Percentiles rank a stretch among this genome's conserved stretches.
Conservation (phyloP, 1,140 invertebrate species). For the Patella vulgata region DNA sequence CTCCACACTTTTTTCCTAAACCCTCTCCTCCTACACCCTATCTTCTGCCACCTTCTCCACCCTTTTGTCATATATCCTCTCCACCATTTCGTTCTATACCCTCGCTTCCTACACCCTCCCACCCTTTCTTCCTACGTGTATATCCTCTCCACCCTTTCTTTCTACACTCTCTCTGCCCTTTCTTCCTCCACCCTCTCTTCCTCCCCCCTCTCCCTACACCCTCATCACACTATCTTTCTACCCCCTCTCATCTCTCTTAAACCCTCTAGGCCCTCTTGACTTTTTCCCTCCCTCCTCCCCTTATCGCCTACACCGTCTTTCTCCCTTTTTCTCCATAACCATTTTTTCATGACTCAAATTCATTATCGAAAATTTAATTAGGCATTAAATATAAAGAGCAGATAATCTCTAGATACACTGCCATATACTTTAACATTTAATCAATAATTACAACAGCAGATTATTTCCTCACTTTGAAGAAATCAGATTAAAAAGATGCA, state of each 20-base stretch:
- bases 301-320: background rate
- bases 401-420: too few species aligned
- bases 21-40: background rate
- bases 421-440: too few species aligned
- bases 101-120: background rate
- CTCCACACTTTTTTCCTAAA: background rate
- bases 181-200: background rate
- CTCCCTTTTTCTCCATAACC: too few species aligned
- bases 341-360: too few species aligned
- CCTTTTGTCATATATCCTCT: background rate
- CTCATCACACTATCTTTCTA: background rate
- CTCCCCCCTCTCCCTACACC: background rate
- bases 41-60: background rate
- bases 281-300: slow-evolving; percentile 2
- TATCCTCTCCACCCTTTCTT: background rate
- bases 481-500: too few species aligned
- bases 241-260: too few species aligned
- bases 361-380: too few species aligned
- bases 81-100: background rate
- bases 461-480: too few species aligned
- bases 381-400: too few species aligned
- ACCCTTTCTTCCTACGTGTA: background rate
- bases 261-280: too few species aligned
- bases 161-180: background rate
- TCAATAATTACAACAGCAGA: too few species aligned